Conservation (phyloP, 2,797 vertebrate species). For the Nannoperca obscura region DNA sequence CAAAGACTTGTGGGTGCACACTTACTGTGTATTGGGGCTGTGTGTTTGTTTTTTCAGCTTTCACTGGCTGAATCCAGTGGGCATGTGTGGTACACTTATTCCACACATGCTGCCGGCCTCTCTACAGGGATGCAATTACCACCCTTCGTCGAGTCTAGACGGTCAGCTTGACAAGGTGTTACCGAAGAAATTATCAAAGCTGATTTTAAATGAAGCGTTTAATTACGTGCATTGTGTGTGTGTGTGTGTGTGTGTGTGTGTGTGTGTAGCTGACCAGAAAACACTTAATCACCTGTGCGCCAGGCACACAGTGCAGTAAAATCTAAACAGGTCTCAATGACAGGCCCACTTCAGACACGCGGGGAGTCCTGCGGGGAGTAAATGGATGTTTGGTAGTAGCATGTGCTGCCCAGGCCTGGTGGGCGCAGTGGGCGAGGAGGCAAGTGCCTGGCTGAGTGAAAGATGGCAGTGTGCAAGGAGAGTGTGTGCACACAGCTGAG, state of each 20-base stretch:
- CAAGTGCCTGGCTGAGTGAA: constrained; percentile 79
- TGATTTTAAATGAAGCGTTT: constrained; percentile 84
- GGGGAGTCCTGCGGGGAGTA: constrained; percentile 68
- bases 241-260: constrained; percentile 26
- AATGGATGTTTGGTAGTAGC: constrained; percentile 80
- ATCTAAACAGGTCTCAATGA: constrained; percentile 67
- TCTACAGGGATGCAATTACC: constrained; percentile 84
- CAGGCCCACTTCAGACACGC: constrained; percentile 62
- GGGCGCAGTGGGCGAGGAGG: constrained; percentile 77
- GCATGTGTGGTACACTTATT: constrained; percentile 65
- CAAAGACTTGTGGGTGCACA: constrained; percentile 21
- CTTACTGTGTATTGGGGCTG: constrained; percentile 25
- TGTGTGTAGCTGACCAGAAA: constrained; percentile 40
- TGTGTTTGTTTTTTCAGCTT: constrained; percentile 42
- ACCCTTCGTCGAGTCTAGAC: constrained; percentile 71
- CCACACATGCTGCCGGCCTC: constrained; percentile 69
- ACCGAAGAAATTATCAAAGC: constrained; percentile 81
- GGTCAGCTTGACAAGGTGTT: constrained; percentile 80
- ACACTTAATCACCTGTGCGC: constrained; percentile 45
- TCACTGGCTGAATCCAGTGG: constrained; percentile 42
- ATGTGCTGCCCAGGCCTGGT: constrained; percentile 69
- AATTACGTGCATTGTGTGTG: constrained; percentile 66
- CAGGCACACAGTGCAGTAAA: constrained; percentile 13
- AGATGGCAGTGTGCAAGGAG: constrained; percentile 76
- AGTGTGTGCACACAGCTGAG: constrained; percentile 77